Evolutionary conservation across 2,888 invertebrate genomes (phyloP).

Genomic region (Papilio protenor): DNA sequence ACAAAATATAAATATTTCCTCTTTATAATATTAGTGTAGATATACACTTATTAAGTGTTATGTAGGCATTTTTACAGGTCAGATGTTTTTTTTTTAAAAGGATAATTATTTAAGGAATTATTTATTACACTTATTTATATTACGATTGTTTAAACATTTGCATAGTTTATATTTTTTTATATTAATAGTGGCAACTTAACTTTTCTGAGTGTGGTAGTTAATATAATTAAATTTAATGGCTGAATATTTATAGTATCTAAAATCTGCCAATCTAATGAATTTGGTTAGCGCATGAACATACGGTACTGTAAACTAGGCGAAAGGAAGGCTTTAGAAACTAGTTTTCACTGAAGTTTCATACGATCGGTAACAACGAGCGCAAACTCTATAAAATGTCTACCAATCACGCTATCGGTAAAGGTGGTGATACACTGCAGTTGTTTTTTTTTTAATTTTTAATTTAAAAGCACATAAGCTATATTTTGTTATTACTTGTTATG

Average conservation of each 20-base stretch:
- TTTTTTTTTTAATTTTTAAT: not conserved
- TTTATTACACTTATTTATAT: no score
- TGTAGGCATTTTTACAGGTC: no score
- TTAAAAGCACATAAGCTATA: not conserved
- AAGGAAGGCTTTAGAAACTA: constrained; percentile 31
- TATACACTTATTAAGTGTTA: no score
- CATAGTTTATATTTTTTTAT: no score
- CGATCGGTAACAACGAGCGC: constrained; percentile 24
- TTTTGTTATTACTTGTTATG: no score
- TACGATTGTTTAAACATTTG: no score
- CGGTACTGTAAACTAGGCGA: not conserved
- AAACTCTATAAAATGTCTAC: constrained; percentile 26
- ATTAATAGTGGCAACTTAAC: not conserved
- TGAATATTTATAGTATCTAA: not conserved
- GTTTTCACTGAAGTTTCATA: constrained; percentile 35
- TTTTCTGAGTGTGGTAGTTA: not conserved
- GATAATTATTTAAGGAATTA: no score
- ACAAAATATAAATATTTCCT: no score
- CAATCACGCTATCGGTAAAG: constrained; percentile 37
- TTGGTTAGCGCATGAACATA: not conserved
- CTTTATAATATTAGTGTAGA: no score
- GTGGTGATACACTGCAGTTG: constrained; percentile 11
- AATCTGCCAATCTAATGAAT: not conserved
- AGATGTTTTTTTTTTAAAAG: no score
- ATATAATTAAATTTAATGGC: not conserved